These are phyloP conservation scores for Megalonaias nervosa DNA, from an alignment of 1,140 invertebrate species.

Conservation along the genomic window DNA sequence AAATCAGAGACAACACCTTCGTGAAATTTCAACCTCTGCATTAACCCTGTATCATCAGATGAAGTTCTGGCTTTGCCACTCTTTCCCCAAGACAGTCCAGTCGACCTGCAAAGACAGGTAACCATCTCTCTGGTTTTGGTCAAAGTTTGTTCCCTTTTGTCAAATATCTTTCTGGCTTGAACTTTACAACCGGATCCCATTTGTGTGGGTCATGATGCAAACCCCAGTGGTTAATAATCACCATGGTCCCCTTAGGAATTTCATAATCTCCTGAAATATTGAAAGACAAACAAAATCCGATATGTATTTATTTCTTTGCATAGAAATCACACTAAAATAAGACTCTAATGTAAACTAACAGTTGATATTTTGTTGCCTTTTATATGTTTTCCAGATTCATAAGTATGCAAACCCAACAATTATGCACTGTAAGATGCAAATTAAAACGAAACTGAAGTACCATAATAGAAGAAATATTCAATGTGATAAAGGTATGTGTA, in stretches of 20 bases:
- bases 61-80: slow-evolving; percentile 38
- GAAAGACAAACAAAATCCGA: slow-evolving; percentile 2
- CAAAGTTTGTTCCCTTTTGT: slow-evolving; percentile 50
- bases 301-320: too few relatives aligned
- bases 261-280: slow-evolving; percentile 65
- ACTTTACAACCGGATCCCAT: slow-evolving; percentile 81
- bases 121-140: slow-evolving; percentile 30
- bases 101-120: slow-evolving; percentile 40
- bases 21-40: slow-evolving; percentile 33
- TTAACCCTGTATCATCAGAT: slow-evolving; percentile 38
- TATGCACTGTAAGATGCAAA: too few relatives aligned
- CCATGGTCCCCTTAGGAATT: slow-evolving; percentile 84
- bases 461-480: too few relatives aligned
- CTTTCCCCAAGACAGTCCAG: slow-evolving; percentile 39
- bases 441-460: too few relatives aligned
- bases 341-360: too few relatives aligned
- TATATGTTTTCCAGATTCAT: too few relatives aligned
- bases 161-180: slow-evolving; percentile 79
- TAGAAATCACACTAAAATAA: too few relatives aligned
- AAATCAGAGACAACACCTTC: not conserved
- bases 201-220: slow-evolving; percentile 81
- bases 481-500: too few relatives aligned
- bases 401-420: too few relatives aligned
- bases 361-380: too few relatives aligned
- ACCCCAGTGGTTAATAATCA: slow-evolving; percentile 86